Conservation (phyloP, 2,113 vertebrate genomes). For the Solenodon paradoxus region DNA sequence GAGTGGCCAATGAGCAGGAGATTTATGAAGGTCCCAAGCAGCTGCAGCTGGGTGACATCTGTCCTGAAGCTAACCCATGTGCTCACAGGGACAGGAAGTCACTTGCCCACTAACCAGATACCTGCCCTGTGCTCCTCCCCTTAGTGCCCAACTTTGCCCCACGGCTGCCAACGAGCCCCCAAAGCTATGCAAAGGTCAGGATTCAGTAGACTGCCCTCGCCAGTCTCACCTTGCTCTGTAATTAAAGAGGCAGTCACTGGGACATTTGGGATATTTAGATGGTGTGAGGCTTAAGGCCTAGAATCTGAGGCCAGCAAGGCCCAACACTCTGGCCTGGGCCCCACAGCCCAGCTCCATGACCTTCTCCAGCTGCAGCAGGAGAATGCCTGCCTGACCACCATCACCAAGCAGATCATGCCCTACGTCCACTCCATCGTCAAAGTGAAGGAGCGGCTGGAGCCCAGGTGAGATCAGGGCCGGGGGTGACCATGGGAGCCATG, state of each 20-base stretch:
- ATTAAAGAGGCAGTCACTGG: not conserved
- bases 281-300: not conserved
- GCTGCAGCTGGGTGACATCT: not conserved
- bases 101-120: not conserved
- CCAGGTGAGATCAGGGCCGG: slow-evolving; percentile 86
- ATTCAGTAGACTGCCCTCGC: not conserved
- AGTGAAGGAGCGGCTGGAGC: slow-evolving; percentile 94
- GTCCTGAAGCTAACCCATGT: not conserved
- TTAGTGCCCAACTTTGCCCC: not conserved
- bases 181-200: not conserved
- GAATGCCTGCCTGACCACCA: slow-evolving; percentile 91
- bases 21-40: slow-evolving; percentile 92
- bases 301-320: not conserved
- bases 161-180: not conserved
- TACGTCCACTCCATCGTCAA: slow-evolving; percentile 94
- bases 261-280: not conserved
- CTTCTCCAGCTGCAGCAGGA: slow-evolving; percentile 94
- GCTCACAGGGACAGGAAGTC: not conserved
- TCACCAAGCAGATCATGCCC: slow-evolving; percentile 92
- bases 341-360: slow-evolving; percentile 93
- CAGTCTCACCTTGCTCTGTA: not conserved
- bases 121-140: not conserved
- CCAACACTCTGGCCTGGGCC: not conserved
- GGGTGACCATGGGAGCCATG: too few species aligned
- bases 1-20: slow-evolving; percentile 92